Percentiles rank a stretch among this genome's conserved stretches.
Evolutionary conservation across 2,797 vertebrate genomes (phyloP).

Genomic region (Crypturellus tataupa): DNA sequence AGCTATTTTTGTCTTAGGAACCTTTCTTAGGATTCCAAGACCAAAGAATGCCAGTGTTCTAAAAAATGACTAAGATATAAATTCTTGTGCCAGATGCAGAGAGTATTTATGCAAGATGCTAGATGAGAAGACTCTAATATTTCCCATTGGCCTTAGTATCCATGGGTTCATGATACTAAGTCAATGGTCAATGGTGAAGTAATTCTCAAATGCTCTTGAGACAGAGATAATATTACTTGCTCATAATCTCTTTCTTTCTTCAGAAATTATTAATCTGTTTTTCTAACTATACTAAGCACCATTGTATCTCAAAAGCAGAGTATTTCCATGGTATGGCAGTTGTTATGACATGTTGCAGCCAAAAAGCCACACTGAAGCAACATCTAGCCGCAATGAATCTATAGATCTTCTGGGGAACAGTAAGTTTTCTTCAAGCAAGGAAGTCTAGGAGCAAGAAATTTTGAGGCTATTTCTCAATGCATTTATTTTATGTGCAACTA

Average conservation of each 20-base stretch:
- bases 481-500: neutral
- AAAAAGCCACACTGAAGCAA: neutral
- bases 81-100: neutral
- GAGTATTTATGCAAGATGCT: neutral
- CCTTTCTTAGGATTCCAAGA: neutral
- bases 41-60: neutral
- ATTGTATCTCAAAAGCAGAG: neutral
- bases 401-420: neutral
- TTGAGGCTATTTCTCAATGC: neutral
- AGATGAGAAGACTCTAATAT: neutral
- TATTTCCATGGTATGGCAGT: neutral
- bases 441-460: neutral
- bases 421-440: neutral
- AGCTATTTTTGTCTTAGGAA: conserved; percentile 10
- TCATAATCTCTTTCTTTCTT: conserved; percentile 1
- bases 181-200: neutral
- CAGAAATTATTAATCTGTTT: neutral
- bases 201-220: conserved; percentile 10
- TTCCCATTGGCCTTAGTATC: neutral
- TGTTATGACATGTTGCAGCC: neutral
- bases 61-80: neutral
- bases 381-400: neutral
- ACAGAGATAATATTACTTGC: neutral
- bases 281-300: neutral
- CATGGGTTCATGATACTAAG: neutral